phyloP scores from a whole-genome alignment of 2,797 vertebrate species.

The Rhabdophis nuchalis region DNA sequence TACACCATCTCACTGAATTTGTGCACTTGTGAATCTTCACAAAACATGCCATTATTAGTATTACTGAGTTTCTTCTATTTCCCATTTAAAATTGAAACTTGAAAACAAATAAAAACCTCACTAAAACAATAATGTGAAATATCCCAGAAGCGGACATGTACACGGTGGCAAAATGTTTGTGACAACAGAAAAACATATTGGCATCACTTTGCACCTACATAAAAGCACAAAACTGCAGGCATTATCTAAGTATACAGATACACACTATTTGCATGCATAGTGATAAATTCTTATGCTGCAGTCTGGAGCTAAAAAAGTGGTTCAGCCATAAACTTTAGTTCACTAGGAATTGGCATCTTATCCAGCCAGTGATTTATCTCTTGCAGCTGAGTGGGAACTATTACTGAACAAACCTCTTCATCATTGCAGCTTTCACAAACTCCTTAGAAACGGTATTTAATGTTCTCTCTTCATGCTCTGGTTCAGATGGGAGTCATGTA shows the following conservation, averaged over 20 bases:
- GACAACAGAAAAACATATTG: not conserved
- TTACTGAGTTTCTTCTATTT: not conserved
- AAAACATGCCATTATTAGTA: not conserved
- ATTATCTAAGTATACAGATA: not conserved
- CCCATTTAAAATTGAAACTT: not conserved
- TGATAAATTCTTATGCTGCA: conserved; percentile 14
- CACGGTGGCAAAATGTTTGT: not conserved
- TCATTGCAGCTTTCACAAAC: conserved; percentile 54
- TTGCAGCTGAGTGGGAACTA: conserved; percentile 51
- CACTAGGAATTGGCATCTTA: conserved; percentile 43
- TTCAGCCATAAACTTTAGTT: conserved; percentile 42
- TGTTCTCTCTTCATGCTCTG: conserved; percentile 63
- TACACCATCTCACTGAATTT: not conserved
- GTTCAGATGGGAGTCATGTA: conserved; percentile 59
- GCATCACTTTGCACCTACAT: conserved; percentile 2
- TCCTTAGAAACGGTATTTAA: conserved; percentile 57
- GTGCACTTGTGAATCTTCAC: not conserved
- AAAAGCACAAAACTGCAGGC: not conserved
- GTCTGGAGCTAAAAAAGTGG: conserved; percentile 11
- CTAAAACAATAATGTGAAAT: not conserved
- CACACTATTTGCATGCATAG: not conserved
- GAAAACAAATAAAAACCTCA: not conserved
- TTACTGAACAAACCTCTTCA: conserved; percentile 61
- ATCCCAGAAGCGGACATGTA: not conserved
- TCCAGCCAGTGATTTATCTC: conserved; percentile 58